phyloP scores from a whole-genome alignment of 2,113 vertebrate genomes.

The Stegostoma tigrinum region DNA sequence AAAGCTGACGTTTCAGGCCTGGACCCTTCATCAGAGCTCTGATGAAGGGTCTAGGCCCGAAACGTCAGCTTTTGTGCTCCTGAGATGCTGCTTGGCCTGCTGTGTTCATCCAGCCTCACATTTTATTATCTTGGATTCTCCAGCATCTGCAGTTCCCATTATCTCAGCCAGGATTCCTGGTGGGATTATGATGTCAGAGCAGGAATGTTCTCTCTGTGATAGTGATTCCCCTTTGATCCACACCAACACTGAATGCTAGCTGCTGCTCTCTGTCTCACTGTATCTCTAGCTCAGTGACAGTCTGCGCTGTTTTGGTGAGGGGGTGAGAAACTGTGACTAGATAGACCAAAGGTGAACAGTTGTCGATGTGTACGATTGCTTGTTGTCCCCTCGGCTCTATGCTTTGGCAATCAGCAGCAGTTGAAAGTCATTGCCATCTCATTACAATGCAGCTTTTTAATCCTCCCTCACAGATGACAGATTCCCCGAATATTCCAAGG shows the following conservation, averaged over 20 bases:
- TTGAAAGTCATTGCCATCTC: neutral
- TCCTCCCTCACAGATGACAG: conserved; percentile 72
- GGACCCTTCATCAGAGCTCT: too few species aligned
- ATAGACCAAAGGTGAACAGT: neutral
- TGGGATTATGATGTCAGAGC: neutral
- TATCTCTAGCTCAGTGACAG: neutral
- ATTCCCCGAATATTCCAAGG: conserved; percentile 93
- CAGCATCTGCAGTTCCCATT: too few species aligned
- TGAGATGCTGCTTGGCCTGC: too few species aligned
- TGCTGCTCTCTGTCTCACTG: neutral
- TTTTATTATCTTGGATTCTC: too few species aligned
- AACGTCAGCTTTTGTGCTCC: too few species aligned
- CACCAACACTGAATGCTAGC: too few species aligned
- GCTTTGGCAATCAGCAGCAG: neutral
- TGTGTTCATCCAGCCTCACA: too few species aligned
- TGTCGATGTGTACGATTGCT: neutral
- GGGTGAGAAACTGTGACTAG: neutral
- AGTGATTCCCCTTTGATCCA: neutral
- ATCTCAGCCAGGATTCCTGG: neutral
- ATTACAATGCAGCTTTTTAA: neutral
- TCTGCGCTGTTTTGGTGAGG: neutral
- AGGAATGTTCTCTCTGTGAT: neutral
- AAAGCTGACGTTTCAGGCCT: too few species aligned
- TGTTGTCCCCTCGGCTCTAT: neutral
- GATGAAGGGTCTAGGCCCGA: too few species aligned